Evolutionary conservation across 1,140 invertebrate genomes (phyloP), one percentile per base, ranked within the genome.

Genomic region (Drosophila littoralis): DNA sequence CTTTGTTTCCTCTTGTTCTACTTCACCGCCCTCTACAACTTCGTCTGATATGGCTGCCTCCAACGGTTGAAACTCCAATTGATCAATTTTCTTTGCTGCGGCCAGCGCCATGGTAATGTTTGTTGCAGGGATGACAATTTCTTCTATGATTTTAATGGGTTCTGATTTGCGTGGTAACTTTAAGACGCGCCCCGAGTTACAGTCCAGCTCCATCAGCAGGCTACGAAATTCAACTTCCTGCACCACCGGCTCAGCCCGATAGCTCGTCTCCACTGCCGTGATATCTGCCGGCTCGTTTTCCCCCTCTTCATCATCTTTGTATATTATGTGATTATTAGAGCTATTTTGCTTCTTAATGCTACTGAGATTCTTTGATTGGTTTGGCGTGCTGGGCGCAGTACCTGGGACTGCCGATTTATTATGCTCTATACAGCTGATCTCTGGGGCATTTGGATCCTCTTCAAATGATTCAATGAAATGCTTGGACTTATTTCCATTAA

Each of bases 71-170:
- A 9, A 1, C 7, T 7, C 22, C 22, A 3, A 12, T 12, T 28
- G 10, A 0, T 2, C 6, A 12, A 33, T 9, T 13, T 32, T 12
- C 33, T 46, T 12, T 9, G 13, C 7, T 3, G 32, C 38, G 12
- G 15, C 0, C 43, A 42, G 12, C 22, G 6, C 48, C 22, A 32
- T 28, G 6, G 7, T 36, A 0, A 28, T 0, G 1, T 1, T 10
- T 12, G 6, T 13, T 22, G 67, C 22, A 0, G 68, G n/a, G 7
- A 70, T 61, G 7, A 82, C 13, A 42, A 88, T 82, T 17, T 82
- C 36, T 43, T 88, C 83, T 6, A 88, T 6, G 5, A 88, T 88
- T 32, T 65, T 7, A 6, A 88, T 10, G 1, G 46, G 8, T 17
- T 50, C 8, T 1, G 28, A 7, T 35, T 60, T 42, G 12, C 38